These are phyloP conservation scores for Latrodectus geometricus DNA, from an alignment of 1,140 invertebrate species.

Conservation along the genomic window DNA sequence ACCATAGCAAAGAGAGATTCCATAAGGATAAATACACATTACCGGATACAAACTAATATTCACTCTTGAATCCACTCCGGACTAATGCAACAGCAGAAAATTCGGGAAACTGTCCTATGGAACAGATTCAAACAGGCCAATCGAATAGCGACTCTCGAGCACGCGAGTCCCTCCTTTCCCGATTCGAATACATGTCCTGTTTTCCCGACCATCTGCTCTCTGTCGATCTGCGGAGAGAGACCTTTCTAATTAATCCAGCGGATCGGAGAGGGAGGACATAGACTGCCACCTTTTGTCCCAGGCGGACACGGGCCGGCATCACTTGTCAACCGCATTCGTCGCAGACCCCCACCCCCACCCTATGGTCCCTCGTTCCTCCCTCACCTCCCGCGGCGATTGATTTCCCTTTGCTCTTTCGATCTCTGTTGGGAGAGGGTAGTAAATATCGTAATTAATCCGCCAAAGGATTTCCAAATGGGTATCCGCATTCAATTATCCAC, in stretches of 20 bases:
- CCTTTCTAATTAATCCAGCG: constrained; percentile 41
- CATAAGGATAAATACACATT: too few species aligned
- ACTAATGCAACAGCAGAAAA: too few species aligned
- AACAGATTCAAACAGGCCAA: too few species aligned
- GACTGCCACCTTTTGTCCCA: constrained; percentile 34
- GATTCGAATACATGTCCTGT: not conserved
- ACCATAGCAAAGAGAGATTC: too few species aligned
- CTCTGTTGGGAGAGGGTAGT: constrained; percentile 4
- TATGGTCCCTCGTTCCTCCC: not conserved
- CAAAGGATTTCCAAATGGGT: constrained; percentile 56
- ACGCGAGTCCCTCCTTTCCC: too few species aligned
- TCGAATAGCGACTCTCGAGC: too few species aligned
- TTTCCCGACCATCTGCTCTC: not conserved
- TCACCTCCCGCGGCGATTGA: constrained; percentile 16
- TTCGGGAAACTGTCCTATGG: too few species aligned
- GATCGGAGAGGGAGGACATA: not conserved
- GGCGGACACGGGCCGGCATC: constrained; percentile 19
- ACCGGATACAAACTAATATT: too few species aligned
- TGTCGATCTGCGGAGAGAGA: not conserved
- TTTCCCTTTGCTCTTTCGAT: not conserved
- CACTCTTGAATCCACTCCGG: too few species aligned
- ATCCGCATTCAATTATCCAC: constrained; percentile 53
- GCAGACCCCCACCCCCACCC: too few species aligned
- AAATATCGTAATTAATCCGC: constrained; percentile 59
- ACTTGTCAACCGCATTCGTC: constrained; percentile 54